Percentiles rank a stretch among this genome's conserved stretches.
phyloP scores from a whole-genome alignment of 1,140 invertebrate species.

The Bathynomus jamesi region DNA sequence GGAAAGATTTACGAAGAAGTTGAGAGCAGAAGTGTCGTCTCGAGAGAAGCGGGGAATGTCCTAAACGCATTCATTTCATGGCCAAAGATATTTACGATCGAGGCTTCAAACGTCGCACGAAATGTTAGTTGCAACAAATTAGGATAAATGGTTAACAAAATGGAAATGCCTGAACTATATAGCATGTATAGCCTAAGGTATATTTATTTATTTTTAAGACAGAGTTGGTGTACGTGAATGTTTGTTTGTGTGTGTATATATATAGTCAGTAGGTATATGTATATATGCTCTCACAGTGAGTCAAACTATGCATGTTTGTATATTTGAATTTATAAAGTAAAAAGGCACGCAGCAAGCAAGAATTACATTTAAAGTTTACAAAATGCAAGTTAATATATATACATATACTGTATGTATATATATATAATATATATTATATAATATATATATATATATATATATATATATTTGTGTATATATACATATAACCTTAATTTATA shows the following conservation, averaged over 20 bases:
- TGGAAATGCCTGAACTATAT: not conserved
- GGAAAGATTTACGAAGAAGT: not conserved
- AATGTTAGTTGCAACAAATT: not conserved
- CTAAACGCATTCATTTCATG: not conserved
- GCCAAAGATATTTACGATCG: not conserved
- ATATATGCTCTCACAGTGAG: too few relatives aligned
- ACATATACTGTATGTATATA: too few relatives aligned
- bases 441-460: not conserved
- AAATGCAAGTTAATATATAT: too few relatives aligned
- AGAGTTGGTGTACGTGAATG: not conserved
- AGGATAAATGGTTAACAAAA: not conserved
- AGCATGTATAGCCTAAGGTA: not conserved
- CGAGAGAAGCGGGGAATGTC: too few relatives aligned
- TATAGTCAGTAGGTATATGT: too few relatives aligned
- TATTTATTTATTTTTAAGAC: not conserved
- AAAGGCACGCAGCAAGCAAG: too few relatives aligned
- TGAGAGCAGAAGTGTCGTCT: not conserved
- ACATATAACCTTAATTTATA: too few relatives aligned
- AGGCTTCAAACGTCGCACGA: not conserved
- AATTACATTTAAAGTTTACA: too few relatives aligned
- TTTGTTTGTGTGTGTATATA: not conserved
- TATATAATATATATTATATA: too few relatives aligned
- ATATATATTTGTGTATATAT: not conserved
- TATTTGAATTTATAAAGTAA: too few relatives aligned
- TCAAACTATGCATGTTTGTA: too few relatives aligned